Evolutionary conservation across 2,888 invertebrate species (phyloP).

Genomic region (Ophion ellenae): DNA sequence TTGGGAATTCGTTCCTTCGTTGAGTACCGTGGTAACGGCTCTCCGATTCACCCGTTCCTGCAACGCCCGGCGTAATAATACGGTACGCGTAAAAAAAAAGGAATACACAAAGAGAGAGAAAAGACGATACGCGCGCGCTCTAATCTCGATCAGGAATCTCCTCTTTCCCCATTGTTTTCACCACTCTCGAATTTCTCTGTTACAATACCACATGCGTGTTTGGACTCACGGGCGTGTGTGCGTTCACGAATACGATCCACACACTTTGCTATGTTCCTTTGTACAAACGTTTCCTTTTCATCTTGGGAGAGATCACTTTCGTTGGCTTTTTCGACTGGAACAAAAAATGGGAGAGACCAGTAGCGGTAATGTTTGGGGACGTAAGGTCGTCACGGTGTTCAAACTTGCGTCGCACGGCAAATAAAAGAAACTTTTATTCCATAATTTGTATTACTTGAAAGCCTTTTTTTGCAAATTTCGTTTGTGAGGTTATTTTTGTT

Average conservation of each 20-base stretch:
- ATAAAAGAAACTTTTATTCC: no score
- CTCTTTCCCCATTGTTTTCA: slow-evolving; percentile 62
- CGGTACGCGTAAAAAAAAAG: background rate
- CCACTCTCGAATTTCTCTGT: slow-evolving; percentile 29
- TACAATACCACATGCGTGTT: background rate
- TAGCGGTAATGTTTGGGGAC: no score
- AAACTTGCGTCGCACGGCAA: no score
- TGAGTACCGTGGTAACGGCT: slow-evolving; percentile 42
- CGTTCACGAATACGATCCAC: background rate
- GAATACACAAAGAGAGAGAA: background rate
- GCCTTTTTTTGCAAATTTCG: no score
- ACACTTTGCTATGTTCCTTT: background rate
- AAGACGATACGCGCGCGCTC: background rate
- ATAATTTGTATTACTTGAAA: no score
- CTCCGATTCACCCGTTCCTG: slow-evolving; percentile 43
- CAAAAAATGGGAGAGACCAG: no score
- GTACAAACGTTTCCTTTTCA: background rate
- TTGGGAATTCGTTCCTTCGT: slow-evolving; percentile 46
- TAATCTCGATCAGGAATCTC: slow-evolving; percentile 54
- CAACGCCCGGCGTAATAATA: slow-evolving; percentile 33
- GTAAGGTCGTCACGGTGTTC: no score
- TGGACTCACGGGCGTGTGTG: background rate
- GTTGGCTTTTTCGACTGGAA: no score
- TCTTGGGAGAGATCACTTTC: background rate
- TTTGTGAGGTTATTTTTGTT: no score